Conservation (phyloP, 2,888 invertebrate species). For the Agrochola litura region DNA sequence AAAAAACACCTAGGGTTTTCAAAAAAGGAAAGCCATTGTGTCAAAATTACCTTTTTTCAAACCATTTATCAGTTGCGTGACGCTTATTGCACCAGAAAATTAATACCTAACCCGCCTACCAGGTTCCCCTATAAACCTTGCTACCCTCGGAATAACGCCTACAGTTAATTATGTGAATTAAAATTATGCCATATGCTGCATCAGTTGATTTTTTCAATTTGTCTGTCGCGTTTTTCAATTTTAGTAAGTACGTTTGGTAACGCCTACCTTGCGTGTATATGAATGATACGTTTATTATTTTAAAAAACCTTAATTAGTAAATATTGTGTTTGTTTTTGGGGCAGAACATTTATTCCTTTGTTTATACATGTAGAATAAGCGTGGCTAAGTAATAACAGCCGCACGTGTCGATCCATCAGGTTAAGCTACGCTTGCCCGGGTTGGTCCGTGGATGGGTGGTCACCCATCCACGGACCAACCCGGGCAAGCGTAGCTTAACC, state of each 20-base stretch:
- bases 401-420: no score
- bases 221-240: slow-evolving; percentile 44
- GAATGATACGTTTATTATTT: slow-evolving; percentile 30
- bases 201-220: slow-evolving; percentile 45
- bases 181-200: slow-evolving; percentile 69
- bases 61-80: slow-evolving; percentile 58
- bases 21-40: slow-evolving; percentile 4
- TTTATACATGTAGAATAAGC: background rate
- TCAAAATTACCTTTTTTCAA: slow-evolving; percentile 30
- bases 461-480: no score
- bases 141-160: slow-evolving; percentile 69
- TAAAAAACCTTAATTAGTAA: background rate
- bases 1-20: background rate
- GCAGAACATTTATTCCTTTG: background rate
- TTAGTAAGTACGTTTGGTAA: slow-evolving; percentile 31
- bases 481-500: no score
- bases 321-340: background rate
- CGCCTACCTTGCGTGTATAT: slow-evolving; percentile 31
- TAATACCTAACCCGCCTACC: slow-evolving; percentile 75
- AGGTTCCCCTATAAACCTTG: slow-evolving; percentile 66
- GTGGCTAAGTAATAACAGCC: no score
- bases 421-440: no score
- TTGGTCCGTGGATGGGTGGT: no score
- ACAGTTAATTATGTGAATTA: slow-evolving; percentile 71
- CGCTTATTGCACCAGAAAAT: slow-evolving; percentile 73